These are phyloP conservation scores for Drosophila elegans DNA, from an alignment of 1,140 invertebrate species.

Conservation along the genomic window DNA sequence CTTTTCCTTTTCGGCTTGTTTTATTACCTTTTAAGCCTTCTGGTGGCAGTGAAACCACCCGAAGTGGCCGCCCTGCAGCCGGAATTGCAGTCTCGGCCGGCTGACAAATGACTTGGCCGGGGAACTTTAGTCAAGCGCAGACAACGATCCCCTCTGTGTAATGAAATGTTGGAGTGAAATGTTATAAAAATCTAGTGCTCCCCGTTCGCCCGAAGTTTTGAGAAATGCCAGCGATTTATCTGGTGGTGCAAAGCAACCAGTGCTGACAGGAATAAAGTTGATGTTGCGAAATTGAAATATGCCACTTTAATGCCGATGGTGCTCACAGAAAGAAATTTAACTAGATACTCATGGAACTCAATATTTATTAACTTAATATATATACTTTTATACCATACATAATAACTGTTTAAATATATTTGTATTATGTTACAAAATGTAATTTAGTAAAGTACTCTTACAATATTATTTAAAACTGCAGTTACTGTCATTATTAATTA, in stretches of 20 bases:
- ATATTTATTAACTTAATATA: no score
- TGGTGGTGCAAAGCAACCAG: constrained; percentile 34
- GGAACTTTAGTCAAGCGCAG: constrained; percentile 47
- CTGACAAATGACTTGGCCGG: constrained; percentile 67
- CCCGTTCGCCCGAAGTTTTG: constrained; percentile 39
- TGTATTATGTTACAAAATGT: no score
- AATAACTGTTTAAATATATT: no score
- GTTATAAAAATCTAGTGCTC: constrained; percentile 52
- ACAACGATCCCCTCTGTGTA: constrained; percentile 25
- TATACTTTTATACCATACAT: no score
- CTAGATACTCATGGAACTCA: no score
- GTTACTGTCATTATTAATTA: no score
- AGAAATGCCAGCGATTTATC: constrained; percentile 48
- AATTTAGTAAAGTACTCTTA: no score
- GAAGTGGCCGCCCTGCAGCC: constrained; percentile 37
- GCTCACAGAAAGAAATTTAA: background rate
- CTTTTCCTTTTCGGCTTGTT: constrained; percentile 69
- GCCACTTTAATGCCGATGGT: constrained; percentile 26
- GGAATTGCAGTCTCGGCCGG: constrained; percentile 52
- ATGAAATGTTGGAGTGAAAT: constrained; percentile 45
- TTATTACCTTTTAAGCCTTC: constrained; percentile 81
- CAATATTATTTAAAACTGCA: no score
- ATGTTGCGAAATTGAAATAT: constrained; percentile 46
- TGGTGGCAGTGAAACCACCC: constrained; percentile 39
- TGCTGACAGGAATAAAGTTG: constrained; percentile 49